These are phyloP conservation scores for Otolemur crassicaudatus DNA, from an alignment of 2,797 vertebrate genomes.

Conservation along the genomic window DNA sequence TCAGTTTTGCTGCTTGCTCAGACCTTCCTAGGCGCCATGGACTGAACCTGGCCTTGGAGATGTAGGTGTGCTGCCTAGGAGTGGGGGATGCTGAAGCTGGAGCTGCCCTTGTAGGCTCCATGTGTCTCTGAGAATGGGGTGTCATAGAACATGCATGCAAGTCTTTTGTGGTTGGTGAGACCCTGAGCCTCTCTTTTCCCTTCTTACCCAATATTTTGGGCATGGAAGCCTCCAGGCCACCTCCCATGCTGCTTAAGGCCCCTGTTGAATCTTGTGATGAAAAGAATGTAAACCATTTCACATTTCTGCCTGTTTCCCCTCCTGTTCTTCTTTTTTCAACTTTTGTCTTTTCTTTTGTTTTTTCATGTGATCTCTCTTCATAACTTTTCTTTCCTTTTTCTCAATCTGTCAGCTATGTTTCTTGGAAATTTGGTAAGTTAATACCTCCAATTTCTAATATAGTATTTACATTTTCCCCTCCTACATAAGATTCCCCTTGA, in stretches of 20 bases:
- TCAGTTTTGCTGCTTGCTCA: background rate
- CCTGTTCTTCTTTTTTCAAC: fast-evolving
- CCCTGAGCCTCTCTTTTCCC: background rate
- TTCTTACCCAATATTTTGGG: background rate
- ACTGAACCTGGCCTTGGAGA: background rate
- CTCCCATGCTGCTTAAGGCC: fast-evolving
- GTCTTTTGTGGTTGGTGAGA: background rate
- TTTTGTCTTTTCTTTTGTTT: background rate
- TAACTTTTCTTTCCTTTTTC: background rate
- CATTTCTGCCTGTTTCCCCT: fast-evolving
- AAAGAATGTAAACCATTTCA: background rate
- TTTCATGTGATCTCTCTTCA: background rate
- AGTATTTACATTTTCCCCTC: background rate
- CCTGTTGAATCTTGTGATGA: background rate
- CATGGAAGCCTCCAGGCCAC: background rate
- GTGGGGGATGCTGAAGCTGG: background rate
- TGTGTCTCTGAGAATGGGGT: background rate
- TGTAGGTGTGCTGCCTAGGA: background rate
- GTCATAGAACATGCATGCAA: background rate
- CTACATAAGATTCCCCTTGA: background rate
- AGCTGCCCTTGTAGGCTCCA: background rate
- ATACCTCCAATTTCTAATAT: background rate
- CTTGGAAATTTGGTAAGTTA: background rate
- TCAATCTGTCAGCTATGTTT: background rate
- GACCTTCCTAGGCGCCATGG: background rate